phyloP scores from a whole-genome alignment of 2,113 vertebrate genomes.

The Ammodytes marinus region DNA sequence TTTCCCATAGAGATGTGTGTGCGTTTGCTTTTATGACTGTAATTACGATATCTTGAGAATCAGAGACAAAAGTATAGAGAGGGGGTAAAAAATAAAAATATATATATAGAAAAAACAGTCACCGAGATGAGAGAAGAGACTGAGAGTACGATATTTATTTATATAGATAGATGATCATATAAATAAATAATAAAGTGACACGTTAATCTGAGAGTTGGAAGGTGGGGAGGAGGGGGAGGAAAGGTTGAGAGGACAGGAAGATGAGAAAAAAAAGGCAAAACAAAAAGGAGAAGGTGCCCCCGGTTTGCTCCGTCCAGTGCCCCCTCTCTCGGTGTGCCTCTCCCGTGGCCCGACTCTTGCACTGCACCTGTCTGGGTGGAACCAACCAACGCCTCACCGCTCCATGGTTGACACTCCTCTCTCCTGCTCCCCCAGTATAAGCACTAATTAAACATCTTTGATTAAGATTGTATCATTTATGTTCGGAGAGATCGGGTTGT shows the following conservation, averaged over 20 bases:
- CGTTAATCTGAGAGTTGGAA: slow-evolving; percentile 69
- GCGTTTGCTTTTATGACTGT: slow-evolving; percentile 41
- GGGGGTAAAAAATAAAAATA: slow-evolving; percentile 39
- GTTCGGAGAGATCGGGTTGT: slow-evolving; percentile 58
- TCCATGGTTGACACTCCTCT: slow-evolving; percentile 72
- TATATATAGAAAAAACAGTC: slow-evolving; percentile 72
- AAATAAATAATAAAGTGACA: slow-evolving; percentile 78
- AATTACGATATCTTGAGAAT: slow-evolving; percentile 62
- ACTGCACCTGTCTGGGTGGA: slow-evolving; percentile 74
- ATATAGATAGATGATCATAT: slow-evolving; percentile 74
- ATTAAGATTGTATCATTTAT: slow-evolving; percentile 57
- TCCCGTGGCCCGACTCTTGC: slow-evolving; percentile 79
- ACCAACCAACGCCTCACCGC: slow-evolving; percentile 72
- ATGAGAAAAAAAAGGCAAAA: slow-evolving; percentile 64
- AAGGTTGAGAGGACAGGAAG: slow-evolving; percentile 72
- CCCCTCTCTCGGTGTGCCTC: slow-evolving; percentile 75
- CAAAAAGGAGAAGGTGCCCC: slow-evolving; percentile 71
- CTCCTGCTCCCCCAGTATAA: slow-evolving; percentile 64
- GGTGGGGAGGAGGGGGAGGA: slow-evolving; percentile 46
- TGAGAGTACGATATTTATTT: slow-evolving; percentile 70
- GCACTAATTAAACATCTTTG: slow-evolving; percentile 66
- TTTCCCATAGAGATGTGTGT: slow-evolving; percentile 38
- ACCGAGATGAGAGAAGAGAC: slow-evolving; percentile 66
- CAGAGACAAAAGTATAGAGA: slow-evolving; percentile 67
- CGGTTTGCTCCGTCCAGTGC: slow-evolving; percentile 74